Evolutionary conservation across 2,797 vertebrate genomes (phyloP).

Genomic region (Acrossocheilus wenchowensis): DNA sequence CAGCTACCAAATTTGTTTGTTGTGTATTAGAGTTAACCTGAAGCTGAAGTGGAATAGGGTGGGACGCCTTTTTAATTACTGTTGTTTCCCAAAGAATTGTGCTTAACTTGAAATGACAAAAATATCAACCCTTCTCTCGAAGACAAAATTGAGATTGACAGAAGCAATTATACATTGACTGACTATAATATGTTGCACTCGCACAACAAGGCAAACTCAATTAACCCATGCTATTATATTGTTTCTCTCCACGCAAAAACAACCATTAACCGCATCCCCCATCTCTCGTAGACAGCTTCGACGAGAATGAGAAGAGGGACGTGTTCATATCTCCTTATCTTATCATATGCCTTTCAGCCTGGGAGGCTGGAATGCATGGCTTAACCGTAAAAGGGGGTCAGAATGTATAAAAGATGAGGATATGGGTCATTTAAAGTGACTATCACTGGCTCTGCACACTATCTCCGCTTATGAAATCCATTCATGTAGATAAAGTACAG

Average conservation of each 20-base stretch:
- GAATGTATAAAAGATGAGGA: constrained; percentile 63
- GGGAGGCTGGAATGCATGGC: constrained; percentile 47
- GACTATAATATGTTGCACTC: constrained; percentile 16
- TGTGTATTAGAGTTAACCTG: not conserved
- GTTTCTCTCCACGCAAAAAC: constrained; percentile 16
- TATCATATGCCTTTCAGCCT: constrained; percentile 53
- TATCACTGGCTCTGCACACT: constrained; percentile 46
- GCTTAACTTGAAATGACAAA: constrained; percentile 18
- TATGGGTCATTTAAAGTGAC: constrained; percentile 57
- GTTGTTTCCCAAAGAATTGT: constrained; percentile 17
- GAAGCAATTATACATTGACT: constrained; percentile 47
- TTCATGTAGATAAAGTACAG: constrained; percentile 57
- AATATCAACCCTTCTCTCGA: constrained; percentile 6
- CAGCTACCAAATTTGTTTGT: not conserved
- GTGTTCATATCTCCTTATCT: constrained; percentile 54
- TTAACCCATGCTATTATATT: constrained; percentile 23
- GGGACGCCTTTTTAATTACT: constrained; percentile 29
- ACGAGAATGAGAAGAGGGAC: constrained; percentile 37
- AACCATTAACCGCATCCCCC: not conserved
- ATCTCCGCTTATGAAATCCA: constrained; percentile 51
- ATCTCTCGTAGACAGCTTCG: constrained; percentile 22
- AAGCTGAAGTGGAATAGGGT: not conserved
- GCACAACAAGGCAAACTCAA: constrained; percentile 46
- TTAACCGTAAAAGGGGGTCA: constrained; percentile 48
- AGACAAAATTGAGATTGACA: constrained; percentile 44